A percentile compares a stretch with the other conserved stretches of the same genome.
phyloP scores from a whole-genome alignment of 2,113 vertebrate species.

The Ameiurus melas region DNA sequence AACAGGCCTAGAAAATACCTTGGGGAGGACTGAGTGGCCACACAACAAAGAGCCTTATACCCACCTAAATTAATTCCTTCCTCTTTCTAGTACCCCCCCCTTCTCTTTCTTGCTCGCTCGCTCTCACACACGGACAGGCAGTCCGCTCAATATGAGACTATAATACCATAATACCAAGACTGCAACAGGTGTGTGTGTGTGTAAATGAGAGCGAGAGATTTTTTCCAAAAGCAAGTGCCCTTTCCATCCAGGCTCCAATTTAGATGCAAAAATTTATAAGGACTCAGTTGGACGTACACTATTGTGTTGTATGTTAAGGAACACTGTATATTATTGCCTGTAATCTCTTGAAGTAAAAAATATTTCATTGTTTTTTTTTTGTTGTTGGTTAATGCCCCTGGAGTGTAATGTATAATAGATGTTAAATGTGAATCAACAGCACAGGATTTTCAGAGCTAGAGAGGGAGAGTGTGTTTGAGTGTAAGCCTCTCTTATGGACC shows the following conservation, averaged over 20 bases:
- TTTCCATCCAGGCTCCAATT: neutral
- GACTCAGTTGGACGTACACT: neutral
- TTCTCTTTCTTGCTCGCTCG: neutral
- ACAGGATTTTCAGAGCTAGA: neutral
- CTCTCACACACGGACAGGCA: neutral
- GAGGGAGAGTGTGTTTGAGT: neutral
- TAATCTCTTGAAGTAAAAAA: neutral
- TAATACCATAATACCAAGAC: neutral
- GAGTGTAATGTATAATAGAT: neutral
- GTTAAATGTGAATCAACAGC: neutral
- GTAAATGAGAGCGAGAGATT: neutral
- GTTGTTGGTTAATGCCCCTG: neutral
- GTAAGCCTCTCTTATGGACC: neutral
- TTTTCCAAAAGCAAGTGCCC: neutral
- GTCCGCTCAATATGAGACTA: neutral
- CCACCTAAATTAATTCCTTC: conserved; percentile 36
- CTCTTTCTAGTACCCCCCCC: neutral
- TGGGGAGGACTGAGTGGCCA: conserved; percentile 22
- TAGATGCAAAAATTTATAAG: neutral
- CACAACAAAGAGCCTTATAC: conserved; percentile 19
- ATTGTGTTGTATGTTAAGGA: neutral
- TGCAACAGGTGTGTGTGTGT: conserved; percentile 7
- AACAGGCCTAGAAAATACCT: conserved; percentile 10
- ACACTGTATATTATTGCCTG: neutral
- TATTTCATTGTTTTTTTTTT: neutral